Percentiles rank a stretch among this genome's conserved stretches.
Conservation (phyloP, 1,140 invertebrate genomes). For the Arion vulgaris region DNA sequence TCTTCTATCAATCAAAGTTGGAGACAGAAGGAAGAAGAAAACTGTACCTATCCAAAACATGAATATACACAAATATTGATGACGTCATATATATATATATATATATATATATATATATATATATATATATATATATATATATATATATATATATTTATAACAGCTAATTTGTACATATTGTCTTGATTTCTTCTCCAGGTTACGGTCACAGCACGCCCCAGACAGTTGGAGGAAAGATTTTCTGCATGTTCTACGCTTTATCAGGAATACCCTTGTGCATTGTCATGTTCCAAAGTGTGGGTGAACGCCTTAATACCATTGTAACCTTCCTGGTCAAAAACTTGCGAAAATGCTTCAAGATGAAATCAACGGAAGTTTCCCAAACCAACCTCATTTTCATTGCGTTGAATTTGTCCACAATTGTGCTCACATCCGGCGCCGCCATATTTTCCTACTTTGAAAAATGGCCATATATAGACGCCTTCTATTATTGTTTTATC, state of each 20-base stretch:
- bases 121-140: too few relatives aligned
- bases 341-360: slow-evolving; percentile 66
- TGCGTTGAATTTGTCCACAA: slow-evolving; percentile 91
- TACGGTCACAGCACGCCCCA: slow-evolving; percentile 75
- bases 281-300: slow-evolving; percentile 74
- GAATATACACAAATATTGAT: too few relatives aligned
- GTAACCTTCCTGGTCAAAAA: slow-evolving; percentile 69
- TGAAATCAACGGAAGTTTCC: slow-evolving; percentile 79
- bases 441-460: slow-evolving; percentile 96
- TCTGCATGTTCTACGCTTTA: slow-evolving; percentile 73
- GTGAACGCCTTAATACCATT: slow-evolving; percentile 73
- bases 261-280: slow-evolving; percentile 71
- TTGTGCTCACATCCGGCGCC: slow-evolving; percentile 96
- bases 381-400: slow-evolving; percentile 96
- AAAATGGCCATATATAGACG: slow-evolving; percentile 97
- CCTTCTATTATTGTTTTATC: slow-evolving; percentile 99
- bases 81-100: too few relatives aligned
- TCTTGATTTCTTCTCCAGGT: slow-evolving; percentile 67
- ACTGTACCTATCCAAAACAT: too few relatives aligned
- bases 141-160: too few relatives aligned
- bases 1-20: too few relatives aligned
- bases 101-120: too few relatives aligned
- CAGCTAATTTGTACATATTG: slow-evolving; percentile 24
- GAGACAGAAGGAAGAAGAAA: too few relatives aligned
- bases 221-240: slow-evolving; percentile 71